Evolutionary conservation across 2,888 invertebrate species (phyloP).

Genomic region (Hetaerina titia): DNA sequence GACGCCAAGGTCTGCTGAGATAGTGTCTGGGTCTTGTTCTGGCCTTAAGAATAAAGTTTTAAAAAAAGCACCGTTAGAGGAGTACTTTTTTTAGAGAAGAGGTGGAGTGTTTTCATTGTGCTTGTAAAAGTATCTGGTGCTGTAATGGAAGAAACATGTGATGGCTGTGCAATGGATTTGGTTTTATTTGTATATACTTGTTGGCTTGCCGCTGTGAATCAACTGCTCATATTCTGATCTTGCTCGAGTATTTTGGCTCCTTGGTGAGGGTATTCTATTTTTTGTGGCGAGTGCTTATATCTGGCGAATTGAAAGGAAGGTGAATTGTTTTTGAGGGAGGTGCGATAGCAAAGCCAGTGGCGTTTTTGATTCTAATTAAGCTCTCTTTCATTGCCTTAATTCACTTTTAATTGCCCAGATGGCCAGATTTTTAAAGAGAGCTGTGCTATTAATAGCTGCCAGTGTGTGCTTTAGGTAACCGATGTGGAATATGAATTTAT

Average conservation of each 20-base stretch:
- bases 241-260: constrained; percentile 35
- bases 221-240: not conserved
- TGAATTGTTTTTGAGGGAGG: not conserved
- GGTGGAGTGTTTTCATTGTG: constrained; percentile 50
- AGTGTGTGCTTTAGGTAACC: not conserved
- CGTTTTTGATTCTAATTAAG: constrained; percentile 14
- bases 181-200: constrained; percentile 7
- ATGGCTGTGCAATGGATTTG: constrained; percentile 40
- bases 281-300: constrained; percentile 25
- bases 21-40: constrained; percentile 7
- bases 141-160: constrained; percentile 23
- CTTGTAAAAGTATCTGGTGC: constrained; percentile 25
- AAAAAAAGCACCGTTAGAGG: not conserved
- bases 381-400: constrained; percentile 58
- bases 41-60: constrained; percentile 36
- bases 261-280: constrained; percentile 53
- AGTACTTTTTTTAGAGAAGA: constrained; percentile 43
- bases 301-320: not conserved
- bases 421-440: constrained; percentile 19
- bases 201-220: constrained; percentile 42
- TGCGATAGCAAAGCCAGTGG: not conserved
- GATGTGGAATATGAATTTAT: constrained; percentile 45
- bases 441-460: constrained; percentile 7
- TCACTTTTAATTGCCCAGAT: constrained; percentile 4
- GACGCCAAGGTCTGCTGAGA: not conserved